Base-by-base conservation (phyloP, 30 jellyfish, hydroid and myxozoan genomes). In the Cassiopea andromeda region DNA sequence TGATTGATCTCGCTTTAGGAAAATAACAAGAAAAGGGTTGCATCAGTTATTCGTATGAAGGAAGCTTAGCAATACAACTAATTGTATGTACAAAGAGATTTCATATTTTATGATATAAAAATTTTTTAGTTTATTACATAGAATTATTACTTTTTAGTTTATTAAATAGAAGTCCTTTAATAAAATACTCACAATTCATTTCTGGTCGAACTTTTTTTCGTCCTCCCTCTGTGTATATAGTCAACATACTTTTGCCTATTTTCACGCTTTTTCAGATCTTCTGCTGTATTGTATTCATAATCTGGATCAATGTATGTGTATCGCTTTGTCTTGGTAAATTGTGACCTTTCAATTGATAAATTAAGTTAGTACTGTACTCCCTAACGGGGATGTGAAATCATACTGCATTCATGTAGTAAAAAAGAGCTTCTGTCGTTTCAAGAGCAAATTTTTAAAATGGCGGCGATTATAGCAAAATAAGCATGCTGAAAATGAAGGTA, bases 281-380 rank as follows among this genome's bases (percentile, higher is more conserved):
- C 96, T 60, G 60, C 91, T 5, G 47, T 85, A 1, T 89, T 94
- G 78, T 84, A 87, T 43, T 87, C 92, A 79, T 94, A 94, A 64
- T 94, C 98, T 46, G 93, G 93, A 77, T 94, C 98, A 2, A 89
- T 91, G 59, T 94, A 94, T 18, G 97, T 54, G 73, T 94, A 88
- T 87, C 98, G 57, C 59, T 94, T 92, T 19, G 85, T 85, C 81
- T 78, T 89, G 13, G 98, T 94, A 58, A 83, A 94, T 61, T 85
- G 80, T 9, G 98, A 89, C 85, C 98, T 92, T 18, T 47, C 43
- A 57, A 90, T 54, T 10, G 12, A 54, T 54, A 10, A 6, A 54
- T 10, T 3, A 3, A 6, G 7, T 54, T 10, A 54, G 64, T 54
- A 3, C 7, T 0, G 64, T 0, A 27, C 38, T 27, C 38, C 38